Conservation (phyloP, 2,888 invertebrate species). For the Parthenolecanium corni region DNA sequence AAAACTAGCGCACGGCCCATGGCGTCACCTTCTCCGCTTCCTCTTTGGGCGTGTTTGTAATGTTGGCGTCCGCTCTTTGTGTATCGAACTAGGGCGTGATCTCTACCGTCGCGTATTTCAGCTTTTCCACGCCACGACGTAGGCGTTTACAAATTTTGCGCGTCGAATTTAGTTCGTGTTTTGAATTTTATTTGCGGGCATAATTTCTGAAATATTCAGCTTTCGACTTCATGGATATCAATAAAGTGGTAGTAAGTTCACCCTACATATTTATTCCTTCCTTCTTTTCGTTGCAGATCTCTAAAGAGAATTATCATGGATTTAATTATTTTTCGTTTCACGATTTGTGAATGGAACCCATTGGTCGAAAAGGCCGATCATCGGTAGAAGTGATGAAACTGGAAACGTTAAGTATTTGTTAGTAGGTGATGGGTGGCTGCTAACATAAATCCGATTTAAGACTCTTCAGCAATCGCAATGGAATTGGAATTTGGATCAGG, state of each 20-base stretch:
- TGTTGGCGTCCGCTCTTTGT: slow-evolving; percentile 27
- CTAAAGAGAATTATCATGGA: neutral
- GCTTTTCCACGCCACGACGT: slow-evolving; percentile 28
- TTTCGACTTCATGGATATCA: neutral
- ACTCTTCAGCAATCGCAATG: no score
- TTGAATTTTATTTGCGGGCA: slow-evolving; percentile 21
- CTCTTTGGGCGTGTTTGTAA: slow-evolving; percentile 28
- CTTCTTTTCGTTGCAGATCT: neutral
- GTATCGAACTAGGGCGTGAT: slow-evolving; percentile 28
- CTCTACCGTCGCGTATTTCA: slow-evolving; percentile 22
- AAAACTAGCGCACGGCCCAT: slow-evolving; percentile 27
- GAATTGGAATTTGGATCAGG: no score
- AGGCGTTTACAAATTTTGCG: slow-evolving; percentile 27
- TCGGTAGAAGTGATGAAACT: no score
- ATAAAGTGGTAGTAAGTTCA: neutral
- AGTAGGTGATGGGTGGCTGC: no score
- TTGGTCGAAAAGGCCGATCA: no score
- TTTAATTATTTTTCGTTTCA: no score
- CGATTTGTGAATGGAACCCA: no score
- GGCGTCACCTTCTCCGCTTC: slow-evolving; percentile 27
- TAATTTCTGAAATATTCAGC: slow-evolving; percentile 10
- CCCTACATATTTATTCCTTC: neutral
- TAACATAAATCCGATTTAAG: no score
- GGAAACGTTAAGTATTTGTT: no score
- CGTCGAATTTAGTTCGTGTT: slow-evolving; percentile 16